Evolutionary conservation across 2,797 vertebrate species (phyloP).

Genomic region (Tokudaia tokunoshimensis): DNA sequence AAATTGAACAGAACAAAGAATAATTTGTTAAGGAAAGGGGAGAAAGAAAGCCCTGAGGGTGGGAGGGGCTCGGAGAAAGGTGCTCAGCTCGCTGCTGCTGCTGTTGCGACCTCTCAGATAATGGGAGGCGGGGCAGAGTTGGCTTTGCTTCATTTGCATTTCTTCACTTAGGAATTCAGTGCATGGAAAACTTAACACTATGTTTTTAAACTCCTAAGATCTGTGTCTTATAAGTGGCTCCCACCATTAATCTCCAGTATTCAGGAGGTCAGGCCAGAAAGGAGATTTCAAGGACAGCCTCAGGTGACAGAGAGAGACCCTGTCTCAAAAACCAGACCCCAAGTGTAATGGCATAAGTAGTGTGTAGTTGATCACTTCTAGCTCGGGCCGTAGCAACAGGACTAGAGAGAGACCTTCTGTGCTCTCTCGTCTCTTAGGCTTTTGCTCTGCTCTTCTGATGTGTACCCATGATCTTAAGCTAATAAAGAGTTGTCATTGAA

Average conservation of each 20-base stretch:
- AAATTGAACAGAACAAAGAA: neutral
- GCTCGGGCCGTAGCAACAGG: conserved; percentile 28
- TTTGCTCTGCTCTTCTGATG: conserved; percentile 60
- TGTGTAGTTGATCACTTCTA: conserved; percentile 37
- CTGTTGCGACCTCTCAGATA: neutral
- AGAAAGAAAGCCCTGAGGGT: neutral
- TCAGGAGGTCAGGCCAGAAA: neutral
- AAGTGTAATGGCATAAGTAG: neutral
- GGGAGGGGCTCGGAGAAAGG: neutral
- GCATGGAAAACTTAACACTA: conserved; percentile 10
- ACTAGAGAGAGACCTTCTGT: conserved; percentile 32
- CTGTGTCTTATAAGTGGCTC: neutral
- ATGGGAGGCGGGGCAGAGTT: neutral
- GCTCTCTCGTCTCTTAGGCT: neutral
- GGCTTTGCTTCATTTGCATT: neutral
- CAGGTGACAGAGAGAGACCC: neutral
- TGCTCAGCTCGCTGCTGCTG: no score
- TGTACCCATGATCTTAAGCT: conserved; percentile 70
- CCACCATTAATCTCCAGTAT: neutral
- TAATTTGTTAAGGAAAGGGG: neutral
- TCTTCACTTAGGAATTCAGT: conserved; percentile 46
- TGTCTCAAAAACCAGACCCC: neutral
- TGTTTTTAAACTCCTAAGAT: neutral
- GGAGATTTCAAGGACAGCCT: neutral
- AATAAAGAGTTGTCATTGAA: conserved; percentile 73